Percentiles rank a stretch among this genome's conserved stretches.
These are phyloP conservation scores for Halcyon chelicuti DNA, from an alignment of 2,797 vertebrate species.

Conservation along the genomic window DNA sequence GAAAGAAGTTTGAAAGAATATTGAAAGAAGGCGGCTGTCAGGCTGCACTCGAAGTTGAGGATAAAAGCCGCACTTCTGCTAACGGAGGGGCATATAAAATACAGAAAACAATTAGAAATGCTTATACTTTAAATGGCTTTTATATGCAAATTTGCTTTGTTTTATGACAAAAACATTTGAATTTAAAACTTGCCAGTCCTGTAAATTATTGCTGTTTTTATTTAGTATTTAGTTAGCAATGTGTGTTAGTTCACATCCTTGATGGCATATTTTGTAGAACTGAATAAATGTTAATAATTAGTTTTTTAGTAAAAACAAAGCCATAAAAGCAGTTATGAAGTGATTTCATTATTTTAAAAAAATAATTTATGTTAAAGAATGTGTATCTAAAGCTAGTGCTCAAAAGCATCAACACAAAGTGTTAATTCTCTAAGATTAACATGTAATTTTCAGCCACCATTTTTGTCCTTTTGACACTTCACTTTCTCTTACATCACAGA, in stretches of 20 bases:
- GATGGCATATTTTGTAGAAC: neutral
- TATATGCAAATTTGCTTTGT: neutral
- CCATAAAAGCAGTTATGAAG: neutral
- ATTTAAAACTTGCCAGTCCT: neutral
- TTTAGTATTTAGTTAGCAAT: neutral
- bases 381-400: neutral
- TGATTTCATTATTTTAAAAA: neutral
- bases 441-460: neutral
- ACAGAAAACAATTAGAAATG: neutral
- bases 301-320: neutral
- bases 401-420: neutral
- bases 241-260: neutral
- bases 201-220: neutral
- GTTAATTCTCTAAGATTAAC: constrained; percentile 26
- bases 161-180: neutral
- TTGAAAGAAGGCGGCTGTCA: neutral
- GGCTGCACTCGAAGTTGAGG: neutral
- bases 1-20: constrained; percentile 13
- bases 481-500: neutral
- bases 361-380: neutral
- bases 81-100: neutral
- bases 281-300: neutral
- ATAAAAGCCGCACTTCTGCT: neutral
- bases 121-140: neutral
- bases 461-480: neutral